Evolutionary conservation across 2,888 invertebrate genomes (phyloP).

Genomic region (Anagyrus pseudococci): DNA sequence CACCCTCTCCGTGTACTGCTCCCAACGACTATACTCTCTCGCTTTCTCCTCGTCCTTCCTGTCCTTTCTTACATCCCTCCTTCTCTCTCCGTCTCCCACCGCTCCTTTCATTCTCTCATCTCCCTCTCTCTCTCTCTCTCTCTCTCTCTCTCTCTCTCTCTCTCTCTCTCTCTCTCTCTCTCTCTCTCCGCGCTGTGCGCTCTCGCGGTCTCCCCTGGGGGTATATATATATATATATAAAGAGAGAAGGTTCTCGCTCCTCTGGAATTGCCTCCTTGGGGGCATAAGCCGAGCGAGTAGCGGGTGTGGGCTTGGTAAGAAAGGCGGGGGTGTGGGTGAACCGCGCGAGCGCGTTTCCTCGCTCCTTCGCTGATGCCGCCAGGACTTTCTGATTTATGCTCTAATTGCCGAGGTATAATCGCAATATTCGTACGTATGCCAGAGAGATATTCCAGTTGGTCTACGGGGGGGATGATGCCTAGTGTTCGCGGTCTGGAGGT

Average conservation of each 20-base stretch:
- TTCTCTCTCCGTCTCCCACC: slow-evolving; percentile 5
- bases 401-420: slow-evolving; percentile 26
- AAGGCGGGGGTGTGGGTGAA: slow-evolving; percentile 1
- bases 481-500: background rate
- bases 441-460: too few species aligned
- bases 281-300: too few species aligned
- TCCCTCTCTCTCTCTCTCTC: too few species aligned
- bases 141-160: slow-evolving; percentile 47
- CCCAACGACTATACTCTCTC: background rate
- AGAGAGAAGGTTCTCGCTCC: too few species aligned
- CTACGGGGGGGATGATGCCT: too few species aligned
- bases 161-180: slow-evolving; percentile 48
- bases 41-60: too few species aligned
- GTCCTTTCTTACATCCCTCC: slow-evolving; percentile 53
- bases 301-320: background rate
- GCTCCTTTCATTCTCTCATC: too few species aligned
- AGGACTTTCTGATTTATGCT: slow-evolving; percentile 32
- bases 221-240: slow-evolving; percentile 2
- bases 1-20: slow-evolving; percentile 33
- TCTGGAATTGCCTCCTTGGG: too few species aligned
- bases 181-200: slow-evolving; percentile 24
- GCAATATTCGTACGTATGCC: slow-evolving; percentile 11
- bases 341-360: slow-evolving; percentile 2
- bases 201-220: slow-evolving; percentile 23
- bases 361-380: slow-evolving; percentile 11